Evolutionary conservation across 1,140 invertebrate genomes (phyloP).

Genomic region (Parapsyche elsis): DNA sequence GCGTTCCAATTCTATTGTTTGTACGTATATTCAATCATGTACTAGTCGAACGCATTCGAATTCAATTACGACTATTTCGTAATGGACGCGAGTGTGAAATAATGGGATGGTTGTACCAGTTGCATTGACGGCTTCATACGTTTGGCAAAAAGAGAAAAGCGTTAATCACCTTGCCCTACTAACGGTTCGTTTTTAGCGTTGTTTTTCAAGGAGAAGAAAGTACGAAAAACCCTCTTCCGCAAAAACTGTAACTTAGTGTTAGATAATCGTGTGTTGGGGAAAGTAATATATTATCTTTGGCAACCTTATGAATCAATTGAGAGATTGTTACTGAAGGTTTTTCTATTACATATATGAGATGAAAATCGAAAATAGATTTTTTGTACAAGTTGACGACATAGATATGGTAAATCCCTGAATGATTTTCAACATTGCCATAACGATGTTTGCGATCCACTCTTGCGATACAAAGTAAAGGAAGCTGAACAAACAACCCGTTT

Average conservation of each 20-base stretch:
- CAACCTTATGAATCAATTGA: no score
- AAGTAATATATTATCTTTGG: no score
- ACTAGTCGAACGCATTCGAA: no score
- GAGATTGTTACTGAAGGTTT: no score
- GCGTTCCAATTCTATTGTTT: no score
- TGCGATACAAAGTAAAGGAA: neutral
- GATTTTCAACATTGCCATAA: neutral
- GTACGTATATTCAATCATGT: no score
- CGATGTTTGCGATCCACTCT: constrained; percentile 9
- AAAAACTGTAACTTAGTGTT: constrained; percentile 6
- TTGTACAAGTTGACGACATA: neutral
- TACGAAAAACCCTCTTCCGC: neutral
- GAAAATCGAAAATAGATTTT: constrained; percentile 4
- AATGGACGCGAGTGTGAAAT: neutral
- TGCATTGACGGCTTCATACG: neutral
- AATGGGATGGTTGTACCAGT: constrained; percentile 13
- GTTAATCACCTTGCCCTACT: constrained; percentile 4
- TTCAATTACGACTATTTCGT: no score
- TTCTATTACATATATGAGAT: no score
- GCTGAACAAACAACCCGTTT: constrained; percentile 1
- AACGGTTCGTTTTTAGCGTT: neutral
- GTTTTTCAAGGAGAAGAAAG: neutral
- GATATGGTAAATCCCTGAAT: neutral
- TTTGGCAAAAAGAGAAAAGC: constrained; percentile 2
- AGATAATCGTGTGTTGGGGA: no score